These are phyloP conservation scores for Lasioglossum vierecki DNA, from an alignment of 2,888 invertebrate genomes.

Conservation along the genomic window DNA sequence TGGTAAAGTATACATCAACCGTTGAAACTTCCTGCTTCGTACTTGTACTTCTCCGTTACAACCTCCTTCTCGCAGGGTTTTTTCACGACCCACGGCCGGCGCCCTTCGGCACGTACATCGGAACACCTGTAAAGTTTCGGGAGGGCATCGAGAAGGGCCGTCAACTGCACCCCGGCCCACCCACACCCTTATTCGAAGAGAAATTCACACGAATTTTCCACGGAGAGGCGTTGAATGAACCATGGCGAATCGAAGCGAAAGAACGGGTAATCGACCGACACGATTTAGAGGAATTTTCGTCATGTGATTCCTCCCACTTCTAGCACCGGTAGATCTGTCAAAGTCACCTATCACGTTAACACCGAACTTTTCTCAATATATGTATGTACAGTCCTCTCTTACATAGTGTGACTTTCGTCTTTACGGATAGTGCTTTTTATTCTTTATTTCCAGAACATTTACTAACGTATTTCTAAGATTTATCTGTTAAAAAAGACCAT, in stretches of 20 bases:
- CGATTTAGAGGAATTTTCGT: not conserved
- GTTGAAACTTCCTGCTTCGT: conserved; percentile 8
- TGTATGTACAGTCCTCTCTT: not conserved
- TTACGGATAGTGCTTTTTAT: too few species aligned
- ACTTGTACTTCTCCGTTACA: not conserved
- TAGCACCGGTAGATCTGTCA: not conserved
- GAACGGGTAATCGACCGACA: conserved; percentile 49
- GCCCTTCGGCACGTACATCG: conserved; percentile 68
- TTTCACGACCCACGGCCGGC: conserved; percentile 73
- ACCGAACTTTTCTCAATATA: not conserved
- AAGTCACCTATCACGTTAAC: not conserved
- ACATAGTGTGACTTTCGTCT: too few species aligned
- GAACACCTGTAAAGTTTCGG: conserved; percentile 49
- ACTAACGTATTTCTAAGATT: too few species aligned
- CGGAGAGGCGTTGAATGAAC: conserved; percentile 80
- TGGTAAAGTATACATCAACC: conserved; percentile 68
- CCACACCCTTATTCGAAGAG: conserved; percentile 83
- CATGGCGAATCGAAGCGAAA: conserved; percentile 45
- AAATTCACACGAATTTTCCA: conserved; percentile 83
- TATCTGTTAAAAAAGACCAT: too few species aligned
- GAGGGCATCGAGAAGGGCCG: conserved; percentile 60
- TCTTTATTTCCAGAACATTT: too few species aligned
- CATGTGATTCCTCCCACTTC: not conserved
- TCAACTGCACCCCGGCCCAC: conserved; percentile 68
- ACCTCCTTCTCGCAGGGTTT: conserved; percentile 68